A percentile compares a stretch with the other conserved stretches of the same genome.
These are phyloP conservation scores for Bombyx huttoni DNA, from an alignment of 2,888 invertebrate species.

Conservation along the genomic window DNA sequence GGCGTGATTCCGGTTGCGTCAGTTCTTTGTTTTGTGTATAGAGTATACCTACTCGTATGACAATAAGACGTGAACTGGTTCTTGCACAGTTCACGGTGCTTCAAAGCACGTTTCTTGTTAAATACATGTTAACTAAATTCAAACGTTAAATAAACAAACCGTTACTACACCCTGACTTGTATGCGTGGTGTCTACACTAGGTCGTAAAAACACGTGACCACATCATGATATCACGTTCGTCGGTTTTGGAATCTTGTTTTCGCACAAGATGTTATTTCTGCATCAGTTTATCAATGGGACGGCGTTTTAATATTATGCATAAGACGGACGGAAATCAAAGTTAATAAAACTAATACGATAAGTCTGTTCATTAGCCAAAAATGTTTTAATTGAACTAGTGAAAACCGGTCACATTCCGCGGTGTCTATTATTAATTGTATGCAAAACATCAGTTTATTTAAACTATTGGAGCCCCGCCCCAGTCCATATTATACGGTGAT, in stretches of 20 bases:
- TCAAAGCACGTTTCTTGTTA: conserved; percentile 6
- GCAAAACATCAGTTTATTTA: no score
- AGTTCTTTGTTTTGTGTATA: conserved; percentile 29
- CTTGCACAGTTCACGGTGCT: conserved; percentile 10
- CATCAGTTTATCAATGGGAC: not conserved
- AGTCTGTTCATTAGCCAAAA: no score
- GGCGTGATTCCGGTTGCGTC: conserved; percentile 19
- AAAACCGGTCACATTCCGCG: no score
- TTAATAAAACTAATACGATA: no score
- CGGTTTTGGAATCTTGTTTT: not conserved
- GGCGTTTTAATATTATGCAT: not conserved
- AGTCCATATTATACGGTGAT: no score
- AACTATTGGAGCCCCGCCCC: no score
- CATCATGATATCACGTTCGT: not conserved
- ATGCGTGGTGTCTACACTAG: not conserved
- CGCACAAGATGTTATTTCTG: not conserved
- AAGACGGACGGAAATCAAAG: not conserved
- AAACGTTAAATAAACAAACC: no score
- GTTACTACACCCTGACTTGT: not conserved
- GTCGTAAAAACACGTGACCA: not conserved
- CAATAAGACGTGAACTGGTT: conserved; percentile 30
- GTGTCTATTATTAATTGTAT: no score
- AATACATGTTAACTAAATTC: not conserved
- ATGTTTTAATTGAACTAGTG: no score
- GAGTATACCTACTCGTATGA: conserved; percentile 11